A percentile compares a stretch with the other conserved stretches of the same genome.
These are phyloP conservation scores for Dryobota labecula DNA, from an alignment of 2,888 invertebrate species.

Conservation along the genomic window DNA sequence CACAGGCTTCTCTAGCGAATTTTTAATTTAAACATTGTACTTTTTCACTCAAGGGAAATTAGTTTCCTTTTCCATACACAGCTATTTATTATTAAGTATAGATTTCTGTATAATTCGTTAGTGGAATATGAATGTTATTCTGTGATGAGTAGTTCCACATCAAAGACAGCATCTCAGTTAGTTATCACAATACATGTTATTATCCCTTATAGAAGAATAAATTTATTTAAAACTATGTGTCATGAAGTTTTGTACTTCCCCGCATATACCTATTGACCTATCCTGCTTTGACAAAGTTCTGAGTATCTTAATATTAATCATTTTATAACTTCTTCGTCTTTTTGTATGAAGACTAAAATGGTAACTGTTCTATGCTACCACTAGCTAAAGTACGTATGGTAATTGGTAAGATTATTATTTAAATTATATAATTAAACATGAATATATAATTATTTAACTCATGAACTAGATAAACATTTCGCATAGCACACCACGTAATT, in stretches of 20 bases:
- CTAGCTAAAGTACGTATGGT: too few species aligned
- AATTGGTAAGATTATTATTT: background rate
- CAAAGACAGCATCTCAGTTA: conserved; percentile 52
- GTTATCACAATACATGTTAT: conserved; percentile 52
- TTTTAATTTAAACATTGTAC: conserved; percentile 3
- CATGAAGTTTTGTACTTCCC: conserved; percentile 48
- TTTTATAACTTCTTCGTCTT: background rate
- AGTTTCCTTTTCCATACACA: background rate
- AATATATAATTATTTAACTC: background rate
- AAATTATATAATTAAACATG: background rate
- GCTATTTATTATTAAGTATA: conserved; percentile 39
- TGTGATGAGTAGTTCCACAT: conserved; percentile 28
- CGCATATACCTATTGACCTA: background rate
- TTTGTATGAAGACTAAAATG: background rate
- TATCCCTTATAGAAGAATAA: conserved; percentile 53
- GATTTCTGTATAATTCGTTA: conserved; percentile 24
- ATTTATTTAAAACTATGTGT: conserved; percentile 50
- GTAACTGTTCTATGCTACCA: background rate
- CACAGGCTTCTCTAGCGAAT: conserved; percentile 16
- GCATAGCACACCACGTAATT: conserved; percentile 40
- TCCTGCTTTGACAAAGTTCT: background rate
- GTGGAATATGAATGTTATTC: conserved; percentile 30
- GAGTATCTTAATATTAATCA: background rate
- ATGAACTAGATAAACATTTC: conserved; percentile 11
- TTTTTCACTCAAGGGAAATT: background rate